phyloP scores from a whole-genome alignment of 2,113 vertebrate genomes.

The Struthio camelus region DNA sequence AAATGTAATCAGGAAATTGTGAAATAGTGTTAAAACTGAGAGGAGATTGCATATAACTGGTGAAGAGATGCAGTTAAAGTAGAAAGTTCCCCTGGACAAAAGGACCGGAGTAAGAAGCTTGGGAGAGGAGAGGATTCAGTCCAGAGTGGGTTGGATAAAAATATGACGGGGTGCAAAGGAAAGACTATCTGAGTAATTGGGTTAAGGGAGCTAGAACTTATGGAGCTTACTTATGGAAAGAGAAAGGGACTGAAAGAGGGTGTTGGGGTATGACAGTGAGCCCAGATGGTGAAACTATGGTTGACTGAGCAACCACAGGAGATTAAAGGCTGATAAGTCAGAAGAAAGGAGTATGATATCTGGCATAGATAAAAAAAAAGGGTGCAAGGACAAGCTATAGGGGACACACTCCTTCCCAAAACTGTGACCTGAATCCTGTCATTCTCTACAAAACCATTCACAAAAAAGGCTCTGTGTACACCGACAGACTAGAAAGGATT shows the following conservation, averaged over 20 bases:
- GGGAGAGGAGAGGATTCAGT: background rate
- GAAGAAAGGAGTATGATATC: background rate
- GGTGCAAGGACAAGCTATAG: background rate
- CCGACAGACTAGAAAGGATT: background rate
- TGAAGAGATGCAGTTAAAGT: background rate
- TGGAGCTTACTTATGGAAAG: conserved; percentile 21
- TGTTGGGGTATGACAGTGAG: conserved; percentile 13
- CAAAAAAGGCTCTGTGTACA: background rate
- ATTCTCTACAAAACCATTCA: background rate
- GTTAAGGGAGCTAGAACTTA: background rate
- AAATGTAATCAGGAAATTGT: background rate
- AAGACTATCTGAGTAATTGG: background rate
- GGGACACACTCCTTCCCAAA: background rate
- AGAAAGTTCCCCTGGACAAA: background rate
- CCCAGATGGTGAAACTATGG: background rate
- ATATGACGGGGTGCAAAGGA: background rate
- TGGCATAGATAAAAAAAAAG: background rate
- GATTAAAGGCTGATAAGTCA: background rate
- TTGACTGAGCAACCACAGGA: background rate
- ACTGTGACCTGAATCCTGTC: background rate
- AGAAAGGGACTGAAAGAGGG: background rate
- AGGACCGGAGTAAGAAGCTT: background rate
- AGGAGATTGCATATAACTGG: background rate
- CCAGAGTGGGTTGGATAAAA: background rate
- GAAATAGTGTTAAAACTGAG: background rate